Evolutionary conservation across 2,888 invertebrate species (phyloP).

Genomic region (Netelia fuscicornis): DNA sequence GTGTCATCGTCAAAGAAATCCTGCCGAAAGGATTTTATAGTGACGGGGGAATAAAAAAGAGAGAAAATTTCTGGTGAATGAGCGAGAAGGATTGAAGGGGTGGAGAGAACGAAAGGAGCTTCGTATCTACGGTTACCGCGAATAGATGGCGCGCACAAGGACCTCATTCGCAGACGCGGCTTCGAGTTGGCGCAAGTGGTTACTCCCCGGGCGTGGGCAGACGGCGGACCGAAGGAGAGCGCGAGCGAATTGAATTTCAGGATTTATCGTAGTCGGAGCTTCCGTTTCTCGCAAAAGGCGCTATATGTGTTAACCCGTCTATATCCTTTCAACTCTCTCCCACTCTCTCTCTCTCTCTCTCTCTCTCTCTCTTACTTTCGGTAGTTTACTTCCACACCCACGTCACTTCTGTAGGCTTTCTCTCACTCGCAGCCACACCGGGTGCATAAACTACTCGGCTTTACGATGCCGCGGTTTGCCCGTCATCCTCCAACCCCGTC

Average conservation of each 20-base stretch:
- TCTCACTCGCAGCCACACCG: constrained; percentile 61
- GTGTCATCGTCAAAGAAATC: constrained; percentile 65
- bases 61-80: background rate
- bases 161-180: constrained; percentile 59
- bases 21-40: constrained; percentile 58
- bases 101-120: constrained; percentile 20
- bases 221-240: constrained; percentile 64
- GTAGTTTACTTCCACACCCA: constrained; percentile 46
- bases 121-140: constrained; percentile 48
- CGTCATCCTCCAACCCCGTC: background rate
- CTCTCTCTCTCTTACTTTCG: constrained; percentile 27
- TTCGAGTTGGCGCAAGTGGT: constrained; percentile 67
- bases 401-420: constrained; percentile 40
- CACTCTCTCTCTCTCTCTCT: constrained; percentile 36
- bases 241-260: constrained; percentile 82
- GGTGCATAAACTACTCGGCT: constrained; percentile 81
- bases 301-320: constrained; percentile 36
- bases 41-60: constrained; percentile 41
- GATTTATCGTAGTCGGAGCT: constrained; percentile 84
- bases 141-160: constrained; percentile 54
- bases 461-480: constrained; percentile 79
- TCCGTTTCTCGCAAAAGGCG: constrained; percentile 79
- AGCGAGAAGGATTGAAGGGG: constrained; percentile 28
- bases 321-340: constrained; percentile 22
- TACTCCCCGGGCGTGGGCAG: constrained; percentile 70